Percentiles rank a stretch among this genome's conserved stretches.
These are phyloP conservation scores for Psettodes erumei DNA, from an alignment of 2,113 vertebrate genomes.

Conservation along the genomic window DNA sequence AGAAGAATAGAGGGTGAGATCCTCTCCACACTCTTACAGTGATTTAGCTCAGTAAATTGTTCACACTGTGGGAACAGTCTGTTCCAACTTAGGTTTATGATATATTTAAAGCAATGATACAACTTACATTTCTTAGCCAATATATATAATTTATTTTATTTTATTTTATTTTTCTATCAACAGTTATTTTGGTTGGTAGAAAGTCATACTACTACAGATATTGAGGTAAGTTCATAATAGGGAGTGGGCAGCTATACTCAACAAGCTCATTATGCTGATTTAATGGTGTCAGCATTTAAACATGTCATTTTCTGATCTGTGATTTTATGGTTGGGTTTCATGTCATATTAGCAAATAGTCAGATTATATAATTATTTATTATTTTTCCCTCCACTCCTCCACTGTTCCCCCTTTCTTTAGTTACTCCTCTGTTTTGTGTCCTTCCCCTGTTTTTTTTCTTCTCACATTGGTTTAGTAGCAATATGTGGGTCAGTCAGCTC, in stretches of 20 bases:
- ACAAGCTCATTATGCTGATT: neutral
- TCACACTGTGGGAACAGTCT: no score
- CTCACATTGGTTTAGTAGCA: constrained; percentile 46
- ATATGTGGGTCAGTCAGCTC: constrained; percentile 75
- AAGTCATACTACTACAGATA: no score
- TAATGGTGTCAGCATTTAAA: neutral
- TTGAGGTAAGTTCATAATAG: neutral
- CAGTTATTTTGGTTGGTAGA: no score
- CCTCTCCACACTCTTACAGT: neutral
- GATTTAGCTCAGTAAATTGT: no score
- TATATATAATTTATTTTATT: no score
- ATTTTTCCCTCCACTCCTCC: constrained; percentile 12
- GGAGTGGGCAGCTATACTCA: neutral
- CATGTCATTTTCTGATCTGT: neutral
- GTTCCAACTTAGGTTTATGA: no score
- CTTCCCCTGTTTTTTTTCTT: constrained; percentile 12
- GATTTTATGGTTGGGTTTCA: neutral
- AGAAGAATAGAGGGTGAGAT: neutral
- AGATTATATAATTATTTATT: constrained; percentile 18
- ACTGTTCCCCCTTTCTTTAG: constrained; percentile 15
- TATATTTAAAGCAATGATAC: neutral
- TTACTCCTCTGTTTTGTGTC: constrained; percentile 34
- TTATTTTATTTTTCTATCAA: neutral
- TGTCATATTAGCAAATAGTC: neutral
- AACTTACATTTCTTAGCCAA: neutral